Evolutionary conservation across 2,888 invertebrate species (phyloP).

Genomic region (Argynnis bischoffii): DNA sequence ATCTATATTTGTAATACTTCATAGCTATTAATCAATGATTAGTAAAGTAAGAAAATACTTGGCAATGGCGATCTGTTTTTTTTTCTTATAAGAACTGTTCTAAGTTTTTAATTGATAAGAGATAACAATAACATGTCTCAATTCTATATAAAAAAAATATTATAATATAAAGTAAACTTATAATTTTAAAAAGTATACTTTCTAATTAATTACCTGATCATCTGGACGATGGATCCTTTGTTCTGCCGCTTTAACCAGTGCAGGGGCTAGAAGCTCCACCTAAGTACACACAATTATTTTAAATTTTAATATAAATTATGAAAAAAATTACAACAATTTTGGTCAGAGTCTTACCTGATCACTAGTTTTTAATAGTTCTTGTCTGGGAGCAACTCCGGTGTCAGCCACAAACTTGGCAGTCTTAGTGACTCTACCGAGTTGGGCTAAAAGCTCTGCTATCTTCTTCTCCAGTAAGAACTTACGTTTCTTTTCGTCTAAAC

Average conservation of each 20-base stretch:
- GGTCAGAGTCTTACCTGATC: conserved; percentile 47
- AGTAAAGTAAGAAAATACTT: no score
- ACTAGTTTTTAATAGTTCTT: conserved; percentile 51
- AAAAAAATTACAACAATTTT: not conserved
- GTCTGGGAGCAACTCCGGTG: conserved; percentile 45
- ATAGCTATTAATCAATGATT: not conserved
- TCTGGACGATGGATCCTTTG: conserved; percentile 56
- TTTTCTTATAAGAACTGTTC: no score
- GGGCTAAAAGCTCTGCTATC: conserved; percentile 91
- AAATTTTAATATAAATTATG: not conserved
- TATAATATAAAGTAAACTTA: no score
- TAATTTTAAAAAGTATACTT: no score
- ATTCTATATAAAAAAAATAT: no score
- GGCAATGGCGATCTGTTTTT: no score
- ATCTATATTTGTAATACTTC: no score
- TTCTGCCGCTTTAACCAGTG: conserved; percentile 67
- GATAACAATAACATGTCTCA: no score
- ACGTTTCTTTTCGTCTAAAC: conserved; percentile 88
- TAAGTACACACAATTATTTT: conserved; percentile 42
- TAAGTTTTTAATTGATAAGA: no score
- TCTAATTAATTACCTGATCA: conserved; percentile 49
- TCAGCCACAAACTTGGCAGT: conserved; percentile 93
- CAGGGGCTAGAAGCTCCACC: conserved; percentile 68
- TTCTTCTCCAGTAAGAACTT: conserved; percentile 95
- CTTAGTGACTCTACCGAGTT: conserved; percentile 91